phyloP scores from a whole-genome alignment of 1,140 invertebrate species.

The Scaptodrosophila lebanonensis region DNA sequence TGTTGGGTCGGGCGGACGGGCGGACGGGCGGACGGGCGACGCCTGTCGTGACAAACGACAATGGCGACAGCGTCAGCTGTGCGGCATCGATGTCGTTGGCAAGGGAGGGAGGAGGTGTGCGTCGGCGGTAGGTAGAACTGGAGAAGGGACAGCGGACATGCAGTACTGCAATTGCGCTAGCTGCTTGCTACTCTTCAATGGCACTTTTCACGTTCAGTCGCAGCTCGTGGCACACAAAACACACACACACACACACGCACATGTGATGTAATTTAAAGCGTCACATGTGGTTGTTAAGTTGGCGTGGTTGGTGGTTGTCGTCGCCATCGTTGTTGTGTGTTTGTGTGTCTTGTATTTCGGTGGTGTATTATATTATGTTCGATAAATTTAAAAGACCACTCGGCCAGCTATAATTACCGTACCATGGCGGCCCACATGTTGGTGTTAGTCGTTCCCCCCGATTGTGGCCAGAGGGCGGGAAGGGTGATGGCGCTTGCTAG shows the following conservation, averaged over 20 bases:
- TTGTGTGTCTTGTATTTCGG: too few species aligned
- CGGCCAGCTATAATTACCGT: too few species aligned
- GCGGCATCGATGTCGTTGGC: slow-evolving; percentile 17
- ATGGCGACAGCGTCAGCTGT: slow-evolving; percentile 50
- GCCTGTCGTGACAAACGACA: slow-evolving; percentile 43
- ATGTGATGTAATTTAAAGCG: slow-evolving; percentile 34
- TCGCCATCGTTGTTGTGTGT: too few species aligned
- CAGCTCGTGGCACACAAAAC: not conserved
- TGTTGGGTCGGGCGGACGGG: too few species aligned
- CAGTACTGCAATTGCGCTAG: slow-evolving; percentile 24
- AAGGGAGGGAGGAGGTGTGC: not conserved
- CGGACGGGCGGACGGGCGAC: slow-evolving; percentile 19
- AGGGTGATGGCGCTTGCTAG: too few species aligned
- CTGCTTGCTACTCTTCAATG: slow-evolving; percentile 38
- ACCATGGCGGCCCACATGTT: too few species aligned
- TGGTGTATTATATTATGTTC: slow-evolving; percentile 17
- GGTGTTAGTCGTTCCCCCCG: too few species aligned
- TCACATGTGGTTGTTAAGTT: slow-evolving; percentile 41
- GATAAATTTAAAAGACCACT: too few species aligned
- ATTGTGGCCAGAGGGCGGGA: too few species aligned
- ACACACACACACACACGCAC: slow-evolving; percentile 9
- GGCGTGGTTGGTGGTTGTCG: too few species aligned
- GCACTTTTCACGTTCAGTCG: slow-evolving; percentile 18
- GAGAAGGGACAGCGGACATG: not conserved
- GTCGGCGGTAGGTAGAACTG: not conserved